phyloP scores from a whole-genome alignment of 2,113 vertebrate genomes.

The Ceyx margarethae region DNA sequence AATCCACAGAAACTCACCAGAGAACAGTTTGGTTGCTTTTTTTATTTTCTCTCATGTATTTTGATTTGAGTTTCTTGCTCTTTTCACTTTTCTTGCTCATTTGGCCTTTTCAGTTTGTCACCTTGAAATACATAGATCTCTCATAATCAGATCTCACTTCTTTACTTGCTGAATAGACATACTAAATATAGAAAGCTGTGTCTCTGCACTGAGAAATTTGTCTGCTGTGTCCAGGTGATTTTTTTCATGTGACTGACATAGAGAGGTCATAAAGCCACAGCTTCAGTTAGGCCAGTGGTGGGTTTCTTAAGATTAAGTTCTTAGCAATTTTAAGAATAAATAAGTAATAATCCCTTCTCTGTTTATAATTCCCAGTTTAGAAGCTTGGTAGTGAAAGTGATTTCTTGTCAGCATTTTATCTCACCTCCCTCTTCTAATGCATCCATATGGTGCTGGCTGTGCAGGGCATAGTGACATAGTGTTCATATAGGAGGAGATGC shows the following conservation, averaged over 20 bases:
- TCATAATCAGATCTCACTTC: not conserved
- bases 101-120: not conserved
- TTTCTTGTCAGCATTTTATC: not conserved
- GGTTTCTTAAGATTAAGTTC: not conserved
- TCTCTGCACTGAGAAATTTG: not conserved
- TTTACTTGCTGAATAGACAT: constrained; percentile 1
- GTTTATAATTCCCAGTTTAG: not conserved
- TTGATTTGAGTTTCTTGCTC: not conserved
- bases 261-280: not conserved
- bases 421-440: not conserved
- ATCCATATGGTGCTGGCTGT: not conserved
- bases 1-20: not conserved
- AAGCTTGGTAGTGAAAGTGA: not conserved
- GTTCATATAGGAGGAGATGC: not conserved
- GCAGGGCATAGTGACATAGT: not conserved
- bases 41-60: not conserved
- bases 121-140: not conserved
- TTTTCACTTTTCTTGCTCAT: not conserved
- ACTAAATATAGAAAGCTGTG: not conserved
- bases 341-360: not conserved
- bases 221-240: not conserved
- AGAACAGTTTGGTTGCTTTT: not conserved
- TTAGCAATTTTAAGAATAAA: not conserved
- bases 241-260: not conserved
- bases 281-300: not conserved